Conservation (phyloP, 2,113 vertebrate species). For the Holacanthus passer region DNA sequence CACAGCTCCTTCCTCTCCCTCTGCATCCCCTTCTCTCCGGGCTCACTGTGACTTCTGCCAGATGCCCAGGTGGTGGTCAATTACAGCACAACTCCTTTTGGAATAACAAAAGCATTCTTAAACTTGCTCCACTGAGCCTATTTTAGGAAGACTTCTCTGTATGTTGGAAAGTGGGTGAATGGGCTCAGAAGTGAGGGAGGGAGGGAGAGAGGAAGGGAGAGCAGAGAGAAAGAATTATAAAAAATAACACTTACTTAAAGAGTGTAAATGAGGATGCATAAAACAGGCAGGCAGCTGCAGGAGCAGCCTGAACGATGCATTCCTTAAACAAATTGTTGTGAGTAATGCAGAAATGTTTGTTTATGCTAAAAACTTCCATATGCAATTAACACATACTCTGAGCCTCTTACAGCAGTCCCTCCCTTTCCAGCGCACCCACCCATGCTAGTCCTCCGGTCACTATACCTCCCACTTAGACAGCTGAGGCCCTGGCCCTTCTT, state of each 20-base stretch:
- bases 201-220: not conserved
- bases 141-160: slow-evolving; percentile 68
- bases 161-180: slow-evolving; percentile 65
- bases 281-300: slow-evolving; percentile 53
- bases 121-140: slow-evolving; percentile 63
- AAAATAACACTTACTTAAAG: slow-evolving; percentile 38
- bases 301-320: slow-evolving; percentile 44
- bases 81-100: slow-evolving; percentile 76
- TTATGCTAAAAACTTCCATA: slow-evolving; percentile 64
- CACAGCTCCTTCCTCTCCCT: slow-evolving; percentile 49
- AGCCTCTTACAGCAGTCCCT: slow-evolving; percentile 49
- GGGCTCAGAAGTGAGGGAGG: slow-evolving; percentile 24
- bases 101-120: slow-evolving; percentile 79
- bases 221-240: slow-evolving; percentile 8
- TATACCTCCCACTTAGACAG: slow-evolving; percentile 72
- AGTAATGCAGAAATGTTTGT: slow-evolving; percentile 65
- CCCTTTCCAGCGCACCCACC: slow-evolving; percentile 59
- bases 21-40: slow-evolving; percentile 46
- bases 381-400: slow-evolving; percentile 68
- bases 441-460: slow-evolving; percentile 62
- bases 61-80: slow-evolving; percentile 80
- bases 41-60: slow-evolving; percentile 72
- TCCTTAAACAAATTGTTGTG: slow-evolving; percentile 63
- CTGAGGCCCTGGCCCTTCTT: slow-evolving; percentile 60
- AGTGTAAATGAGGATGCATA: slow-evolving; percentile 58